Percentiles rank a stretch among this genome's conserved stretches.
Evolutionary conservation across 2,797 vertebrate genomes (phyloP).

Genomic region (Brachymystax lenok): DNA sequence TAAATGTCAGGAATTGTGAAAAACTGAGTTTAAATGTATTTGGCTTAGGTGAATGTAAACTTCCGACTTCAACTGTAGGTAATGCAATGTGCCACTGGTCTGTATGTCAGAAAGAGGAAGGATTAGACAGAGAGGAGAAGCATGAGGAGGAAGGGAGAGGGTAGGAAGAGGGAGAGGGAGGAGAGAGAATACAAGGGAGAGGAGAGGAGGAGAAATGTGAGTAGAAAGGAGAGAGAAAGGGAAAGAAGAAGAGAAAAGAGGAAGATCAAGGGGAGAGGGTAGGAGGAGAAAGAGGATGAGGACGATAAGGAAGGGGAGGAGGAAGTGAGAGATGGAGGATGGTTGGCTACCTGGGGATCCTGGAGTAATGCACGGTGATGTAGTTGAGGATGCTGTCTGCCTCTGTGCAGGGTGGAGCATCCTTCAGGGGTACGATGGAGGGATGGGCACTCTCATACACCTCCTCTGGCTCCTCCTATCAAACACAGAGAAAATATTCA

Average conservation of each 20-base stretch:
- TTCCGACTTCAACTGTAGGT: too few relatives aligned
- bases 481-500: neutral
- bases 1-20: too few relatives aligned
- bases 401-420: conserved; percentile 61
- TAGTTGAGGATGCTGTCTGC: conserved; percentile 56
- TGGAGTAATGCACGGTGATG: conserved; percentile 75
- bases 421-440: conserved; percentile 75
- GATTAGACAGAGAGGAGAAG: neutral
- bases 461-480: conserved; percentile 74
- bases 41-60: too few relatives aligned
- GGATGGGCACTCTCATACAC: conserved; percentile 73
- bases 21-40: too few relatives aligned
- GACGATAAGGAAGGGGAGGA: neutral
- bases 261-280: neutral
- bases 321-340: neutral
- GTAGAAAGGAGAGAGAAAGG: neutral
- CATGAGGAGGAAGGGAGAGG: neutral
- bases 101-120: conserved; percentile 13
- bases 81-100: neutral
- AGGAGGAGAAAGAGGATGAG: neutral
- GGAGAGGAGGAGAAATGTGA: neutral
- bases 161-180: neutral
- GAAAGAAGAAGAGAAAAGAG: neutral
- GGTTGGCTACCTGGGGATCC: conserved; percentile 62
- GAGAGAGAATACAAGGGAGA: neutral